phyloP scores from a whole-genome alignment of 2,888 invertebrate genomes.

The Thereva nobilitata region DNA sequence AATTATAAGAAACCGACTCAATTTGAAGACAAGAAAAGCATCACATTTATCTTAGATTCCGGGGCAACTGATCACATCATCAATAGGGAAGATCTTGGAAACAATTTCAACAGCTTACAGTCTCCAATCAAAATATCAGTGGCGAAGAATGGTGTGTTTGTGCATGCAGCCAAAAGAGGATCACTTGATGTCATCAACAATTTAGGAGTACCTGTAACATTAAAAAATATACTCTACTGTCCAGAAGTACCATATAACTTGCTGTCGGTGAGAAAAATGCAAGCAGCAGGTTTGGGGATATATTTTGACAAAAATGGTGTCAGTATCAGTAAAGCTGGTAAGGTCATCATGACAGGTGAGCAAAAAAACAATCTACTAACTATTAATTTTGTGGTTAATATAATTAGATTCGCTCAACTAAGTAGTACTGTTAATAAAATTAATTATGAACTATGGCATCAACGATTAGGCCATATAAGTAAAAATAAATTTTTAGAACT shows the following conservation, averaged over 20 bases:
- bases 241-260: constrained; percentile 49
- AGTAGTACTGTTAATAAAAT: too few relatives aligned
- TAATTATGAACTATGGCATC: constrained; percentile 19
- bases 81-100: constrained; percentile 41
- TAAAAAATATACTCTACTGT: constrained; percentile 45
- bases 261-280: constrained; percentile 46
- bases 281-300: constrained; percentile 47
- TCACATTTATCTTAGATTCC: constrained; percentile 44
- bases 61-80: constrained; percentile 16
- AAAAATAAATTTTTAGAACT: constrained; percentile 36
- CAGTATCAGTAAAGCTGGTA: too few relatives aligned
- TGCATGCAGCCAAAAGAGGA: constrained; percentile 48
- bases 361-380: too few relatives aligned
- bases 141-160: constrained; percentile 45
- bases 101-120: constrained; percentile 38
- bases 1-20: too few relatives aligned
- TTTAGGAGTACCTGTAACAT: constrained; percentile 42
- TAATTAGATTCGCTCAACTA: background rate
- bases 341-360: too few relatives aligned
- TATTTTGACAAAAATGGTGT: constrained; percentile 47
- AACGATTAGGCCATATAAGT: constrained; percentile 36
- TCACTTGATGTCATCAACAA: constrained; percentile 47
- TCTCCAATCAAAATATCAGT: constrained; percentile 48
- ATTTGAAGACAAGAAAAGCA: background rate
- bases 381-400: background rate